Evolutionary conservation across 1,140 invertebrate species (phyloP).

Genomic region (Hyposmocoma kahamanoa): DNA sequence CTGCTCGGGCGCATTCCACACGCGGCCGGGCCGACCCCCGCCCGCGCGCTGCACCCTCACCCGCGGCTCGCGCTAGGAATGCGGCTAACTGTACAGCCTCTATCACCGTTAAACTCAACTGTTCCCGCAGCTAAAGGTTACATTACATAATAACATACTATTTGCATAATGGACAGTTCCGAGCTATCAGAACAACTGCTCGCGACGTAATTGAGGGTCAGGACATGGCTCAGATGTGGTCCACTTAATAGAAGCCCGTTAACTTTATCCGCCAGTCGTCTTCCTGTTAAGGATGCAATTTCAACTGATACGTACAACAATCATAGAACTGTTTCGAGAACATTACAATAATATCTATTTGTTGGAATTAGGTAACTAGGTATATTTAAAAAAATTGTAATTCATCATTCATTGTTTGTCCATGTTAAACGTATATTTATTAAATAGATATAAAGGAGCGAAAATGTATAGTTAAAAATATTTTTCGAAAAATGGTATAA

Average conservation of each 20-base stretch:
- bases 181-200: not conserved
- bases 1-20: constrained; percentile 45
- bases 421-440: too few species aligned
- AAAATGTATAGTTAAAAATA: too few species aligned
- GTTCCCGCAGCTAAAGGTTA: constrained; percentile 55
- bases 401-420: too few species aligned
- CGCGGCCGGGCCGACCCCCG: constrained; percentile 27
- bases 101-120: constrained; percentile 59
- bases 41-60: constrained; percentile 44
- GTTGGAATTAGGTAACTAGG: too few species aligned
- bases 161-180: constrained; percentile 20
- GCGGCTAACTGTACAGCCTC: constrained; percentile 63
- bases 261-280: not conserved
- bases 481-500: too few species aligned
- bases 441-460: too few species aligned
- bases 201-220: constrained; percentile 1
- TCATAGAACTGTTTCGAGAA: too few species aligned
- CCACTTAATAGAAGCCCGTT: constrained; percentile 1
- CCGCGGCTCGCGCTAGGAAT: constrained; percentile 51
- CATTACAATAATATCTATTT: too few species aligned
- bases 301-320: too few species aligned
- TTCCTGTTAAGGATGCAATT: too few species aligned
- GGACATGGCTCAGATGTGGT: not conserved
- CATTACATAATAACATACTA: constrained; percentile 33
- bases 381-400: too few species aligned